Base-by-base conservation (phyloP, 2,797 vertebrate species). In the Apogon hyalosoma region DNA sequence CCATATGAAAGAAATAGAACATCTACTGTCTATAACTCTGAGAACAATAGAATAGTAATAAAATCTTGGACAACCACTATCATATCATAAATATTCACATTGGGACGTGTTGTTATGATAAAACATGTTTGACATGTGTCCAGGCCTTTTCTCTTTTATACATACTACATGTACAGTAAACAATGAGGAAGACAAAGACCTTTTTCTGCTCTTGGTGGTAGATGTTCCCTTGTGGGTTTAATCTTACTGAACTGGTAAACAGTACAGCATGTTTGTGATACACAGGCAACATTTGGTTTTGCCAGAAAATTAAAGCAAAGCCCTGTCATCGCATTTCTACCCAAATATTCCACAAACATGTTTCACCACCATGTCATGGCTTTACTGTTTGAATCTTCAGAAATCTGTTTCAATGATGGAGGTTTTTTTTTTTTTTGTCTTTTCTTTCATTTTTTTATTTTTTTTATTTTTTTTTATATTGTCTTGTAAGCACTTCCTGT, bases 401-500 rank as follows among this genome's bases (percentile, higher is more conserved):
- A 28, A 28, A 28, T 28, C 24, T 28, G 24, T 28, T 28, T 28
- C 24, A 28, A 28, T 24, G 40, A 33, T 50, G 3, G 7, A 62
- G 46, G 56, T 63, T 76, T 43, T 66, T 65, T 76, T 43, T 66
- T 10, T 9, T 36, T 21, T 63, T 76, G 40, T 66, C 63, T 76
- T 43, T 66, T 10, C 1, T 36, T 21, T 3, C 19, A 2, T 21
- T 21, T 21, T 2, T 21, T 21, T 21, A 2, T 21, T 21, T 21
- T 36, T 36, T 36, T 36, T 1, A 9, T 36, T 28, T 43, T 15
- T 13, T 14, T 64, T n/a, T 47, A 14, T 77, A 58, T 75, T 46
- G 54, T 83, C 15, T 70, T 78, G 60, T 66, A 71, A 82, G 68
- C 69, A 85, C 84, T 67, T 85, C 41, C 41, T 83, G 79, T 83